These are phyloP conservation scores for Actenoides lindsayi DNA, from an alignment of 2,113 vertebrate genomes.

Conservation along the genomic window DNA sequence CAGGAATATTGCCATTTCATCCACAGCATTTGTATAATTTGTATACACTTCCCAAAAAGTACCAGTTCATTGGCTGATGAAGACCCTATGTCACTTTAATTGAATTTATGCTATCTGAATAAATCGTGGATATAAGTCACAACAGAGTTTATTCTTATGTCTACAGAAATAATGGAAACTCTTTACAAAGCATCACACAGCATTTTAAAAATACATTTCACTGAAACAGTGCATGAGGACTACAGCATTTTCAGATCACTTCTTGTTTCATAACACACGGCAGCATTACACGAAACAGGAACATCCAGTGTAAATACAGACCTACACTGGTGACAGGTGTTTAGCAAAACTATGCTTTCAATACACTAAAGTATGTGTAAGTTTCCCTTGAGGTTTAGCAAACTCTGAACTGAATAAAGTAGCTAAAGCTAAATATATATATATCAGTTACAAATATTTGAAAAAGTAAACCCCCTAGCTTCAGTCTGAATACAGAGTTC, in stretches of 20 bases:
- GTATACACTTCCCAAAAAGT: not conserved
- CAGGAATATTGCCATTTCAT: not conserved
- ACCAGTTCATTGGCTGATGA: not conserved
- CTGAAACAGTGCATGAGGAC: not conserved
- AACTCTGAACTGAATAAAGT: not conserved
- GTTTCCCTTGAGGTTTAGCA: not conserved
- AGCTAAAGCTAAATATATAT: not conserved
- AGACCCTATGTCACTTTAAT: not conserved
- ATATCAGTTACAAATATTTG: not conserved
- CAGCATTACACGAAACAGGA: not conserved
- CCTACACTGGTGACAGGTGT: rapidly evolving
- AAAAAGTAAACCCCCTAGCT: not conserved
- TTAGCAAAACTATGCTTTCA: not conserved
- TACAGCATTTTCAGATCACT: not conserved
- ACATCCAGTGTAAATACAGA: not conserved
- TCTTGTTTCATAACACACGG: not conserved
- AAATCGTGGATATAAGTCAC: not conserved
- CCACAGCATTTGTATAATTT: not conserved
- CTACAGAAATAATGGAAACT: not conserved
- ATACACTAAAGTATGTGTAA: not conserved
- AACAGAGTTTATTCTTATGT: not conserved
- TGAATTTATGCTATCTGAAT: not conserved
- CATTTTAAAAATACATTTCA: not conserved
- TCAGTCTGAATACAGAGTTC: not conserved
- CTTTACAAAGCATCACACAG: not conserved